Conservation (phyloP, 2,888 invertebrate species). For the Scaptomyza flava region DNA sequence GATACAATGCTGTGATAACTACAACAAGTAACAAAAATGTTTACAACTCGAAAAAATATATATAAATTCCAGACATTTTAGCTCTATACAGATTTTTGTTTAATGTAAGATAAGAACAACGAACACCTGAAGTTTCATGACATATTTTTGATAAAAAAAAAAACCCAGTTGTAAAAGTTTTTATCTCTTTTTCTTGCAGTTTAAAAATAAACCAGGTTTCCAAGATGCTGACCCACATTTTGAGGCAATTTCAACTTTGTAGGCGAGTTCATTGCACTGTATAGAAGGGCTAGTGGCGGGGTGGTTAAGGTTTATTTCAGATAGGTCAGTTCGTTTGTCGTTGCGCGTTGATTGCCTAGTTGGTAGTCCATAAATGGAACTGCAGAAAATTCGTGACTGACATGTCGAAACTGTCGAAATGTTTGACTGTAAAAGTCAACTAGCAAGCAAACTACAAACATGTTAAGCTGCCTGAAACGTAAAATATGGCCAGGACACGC, state of each 20-base stretch:
- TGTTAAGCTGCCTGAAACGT: slow-evolving; percentile 54
- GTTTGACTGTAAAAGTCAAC: slow-evolving; percentile 33
- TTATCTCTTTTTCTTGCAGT: background rate
- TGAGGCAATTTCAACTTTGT: slow-evolving; percentile 9
- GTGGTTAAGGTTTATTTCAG: slow-evolving; percentile 15
- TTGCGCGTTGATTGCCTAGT: slow-evolving; percentile 48
- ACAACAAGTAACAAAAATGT: background rate
- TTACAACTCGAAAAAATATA: no score
- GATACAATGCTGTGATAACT: slow-evolving; percentile 24
- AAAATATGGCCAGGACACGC: slow-evolving; percentile 72
- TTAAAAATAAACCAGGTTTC: background rate
- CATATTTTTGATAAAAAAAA: background rate
- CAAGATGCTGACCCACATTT: slow-evolving; percentile 40
- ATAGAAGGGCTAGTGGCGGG: background rate
- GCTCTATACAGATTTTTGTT: slow-evolving; percentile 8
- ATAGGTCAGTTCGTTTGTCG: slow-evolving; percentile 54
- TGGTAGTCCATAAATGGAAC: slow-evolving; percentile 35
- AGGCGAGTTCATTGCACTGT: slow-evolving; percentile 52
- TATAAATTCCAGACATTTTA: slow-evolving; percentile 3
- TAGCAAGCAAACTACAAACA: slow-evolving; percentile 32
- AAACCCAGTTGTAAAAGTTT: background rate
- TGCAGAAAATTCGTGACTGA: slow-evolving; percentile 33
- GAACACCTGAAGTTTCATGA: background rate
- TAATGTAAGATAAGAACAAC: slow-evolving; percentile 1
- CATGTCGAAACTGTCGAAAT: slow-evolving; percentile 13